Conservation (phyloP, 2,113 vertebrate genomes). For the Coracopsis vasa region DNA sequence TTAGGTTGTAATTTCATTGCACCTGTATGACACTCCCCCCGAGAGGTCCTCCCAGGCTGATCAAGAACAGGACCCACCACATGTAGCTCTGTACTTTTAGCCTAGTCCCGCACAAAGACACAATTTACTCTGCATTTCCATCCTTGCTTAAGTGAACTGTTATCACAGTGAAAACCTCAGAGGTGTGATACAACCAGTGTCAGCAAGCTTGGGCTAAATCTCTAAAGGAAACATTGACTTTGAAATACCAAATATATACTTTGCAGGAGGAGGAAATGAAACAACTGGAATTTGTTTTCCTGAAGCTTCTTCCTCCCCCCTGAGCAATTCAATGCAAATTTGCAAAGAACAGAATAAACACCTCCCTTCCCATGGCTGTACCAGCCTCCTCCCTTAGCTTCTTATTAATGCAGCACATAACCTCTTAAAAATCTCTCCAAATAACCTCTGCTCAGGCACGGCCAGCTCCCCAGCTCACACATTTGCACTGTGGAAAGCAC, state of each 20-base stretch:
- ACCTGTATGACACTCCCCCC: not conserved
- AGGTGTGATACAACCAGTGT: not conserved
- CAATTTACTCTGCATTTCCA: not conserved
- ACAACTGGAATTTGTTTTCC: slow-evolving; percentile 21
- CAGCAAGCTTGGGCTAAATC: not conserved
- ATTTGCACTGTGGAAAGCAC: not conserved
- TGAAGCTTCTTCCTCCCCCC: slow-evolving; percentile 14
- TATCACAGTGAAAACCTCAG: not conserved
- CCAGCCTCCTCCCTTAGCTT: not conserved
- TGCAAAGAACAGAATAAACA: slow-evolving; percentile 25
- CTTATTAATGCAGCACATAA: slow-evolving; percentile 27
- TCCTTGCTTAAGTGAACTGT: not conserved
- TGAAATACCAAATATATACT: not conserved
- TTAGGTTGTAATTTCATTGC: not conserved
- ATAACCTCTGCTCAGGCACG: not conserved
- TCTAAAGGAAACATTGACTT: not conserved
- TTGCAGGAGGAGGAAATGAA: not conserved
- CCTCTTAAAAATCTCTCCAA: not conserved
- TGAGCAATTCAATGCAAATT: slow-evolving; percentile 40
- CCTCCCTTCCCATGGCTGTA: not conserved
- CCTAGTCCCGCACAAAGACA: not conserved
- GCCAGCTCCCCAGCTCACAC: not conserved
- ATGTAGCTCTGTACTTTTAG: not conserved
- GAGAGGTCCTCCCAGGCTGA: not conserved
- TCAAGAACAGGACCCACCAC: not conserved